Evolutionary conservation across 2,113 vertebrate genomes (phyloP), one percentile per base, ranked within the genome.

Genomic region (Thinocorus orbignyianus): DNA sequence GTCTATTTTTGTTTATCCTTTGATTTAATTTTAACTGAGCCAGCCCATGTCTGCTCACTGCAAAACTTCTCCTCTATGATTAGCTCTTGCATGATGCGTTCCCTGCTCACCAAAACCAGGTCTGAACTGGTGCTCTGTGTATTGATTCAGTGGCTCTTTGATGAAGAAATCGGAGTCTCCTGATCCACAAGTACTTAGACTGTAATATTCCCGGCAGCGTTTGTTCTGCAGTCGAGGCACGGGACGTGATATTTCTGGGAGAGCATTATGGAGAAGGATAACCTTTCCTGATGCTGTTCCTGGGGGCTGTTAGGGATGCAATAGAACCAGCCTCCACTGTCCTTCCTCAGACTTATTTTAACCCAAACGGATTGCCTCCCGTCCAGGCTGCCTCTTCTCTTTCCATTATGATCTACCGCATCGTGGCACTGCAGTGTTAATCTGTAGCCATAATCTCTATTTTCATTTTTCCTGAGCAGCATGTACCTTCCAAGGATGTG

Each of bases 1-100:
- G 8, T 81, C 60, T 92, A 55, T 78, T 95, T 94, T 81, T 86
- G 52, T 87, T 84, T 68, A 76, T 79, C 84, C 86, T 96, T 92
- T 78, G 83, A 78, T 94, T 81, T 90, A 77, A 81, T 83, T 94
- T 93, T 92, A 84, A 70, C 55, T 66, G 77, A 91, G 55, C 42
- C 39, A 81, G 60, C 33, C 74, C 55, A n/a, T 42, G 6, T 48
- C 55, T 4, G 3, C 46, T 91, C 60, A 49, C 35, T 88, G 80
- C 68, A 58, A 35, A 92, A 92, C 86, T 78, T 93, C 51, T 62
- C 77, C 28, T 65, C 88, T 86, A 19, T 86, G 68, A 88, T 77
- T 88, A 90, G 54, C 54, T 94, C 65, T 79, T 39, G 70, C 2
- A 0, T 51, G 78, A 71, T 68, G 33, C 44, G 30, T 60, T 92